A percentile compares a stretch with the other conserved stretches of the same genome.
Conservation (phyloP, 2,113 vertebrate species). For the Larimichthys crocea region DNA sequence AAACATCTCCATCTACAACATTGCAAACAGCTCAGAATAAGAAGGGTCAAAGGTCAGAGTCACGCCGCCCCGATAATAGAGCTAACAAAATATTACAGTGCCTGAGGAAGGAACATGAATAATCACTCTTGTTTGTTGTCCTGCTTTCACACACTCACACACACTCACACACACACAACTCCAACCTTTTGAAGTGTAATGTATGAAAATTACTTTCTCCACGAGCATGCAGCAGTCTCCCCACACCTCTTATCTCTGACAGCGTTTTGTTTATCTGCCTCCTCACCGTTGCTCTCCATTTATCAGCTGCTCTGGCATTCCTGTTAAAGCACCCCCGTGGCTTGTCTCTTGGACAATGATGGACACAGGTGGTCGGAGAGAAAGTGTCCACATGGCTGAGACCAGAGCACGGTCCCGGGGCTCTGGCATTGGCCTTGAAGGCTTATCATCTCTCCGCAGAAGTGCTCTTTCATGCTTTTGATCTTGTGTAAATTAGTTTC, state of each 20-base stretch:
- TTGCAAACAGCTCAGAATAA: not conserved
- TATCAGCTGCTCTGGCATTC: slow-evolving; percentile 62
- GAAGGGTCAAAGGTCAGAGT: slow-evolving; percentile 27
- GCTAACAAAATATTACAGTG: slow-evolving; percentile 4
- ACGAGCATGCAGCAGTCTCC: slow-evolving; percentile 40
- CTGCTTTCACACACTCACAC: not conserved
- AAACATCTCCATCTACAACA: not conserved
- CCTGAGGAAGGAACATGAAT: slow-evolving; percentile 20
- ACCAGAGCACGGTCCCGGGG: slow-evolving; percentile 60
- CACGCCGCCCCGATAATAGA: slow-evolving; percentile 10
- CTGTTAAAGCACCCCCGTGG: slow-evolving; percentile 56
- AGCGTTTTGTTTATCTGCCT: slow-evolving; percentile 70
- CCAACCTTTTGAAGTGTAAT: slow-evolving; percentile 56
- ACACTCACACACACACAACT: not conserved
- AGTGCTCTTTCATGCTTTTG: slow-evolving; percentile 81
- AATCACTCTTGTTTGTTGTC: slow-evolving; percentile 37
- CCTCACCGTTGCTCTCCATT: slow-evolving; percentile 62
- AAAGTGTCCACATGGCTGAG: slow-evolving; percentile 59
- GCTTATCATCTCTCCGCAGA: slow-evolving; percentile 82
- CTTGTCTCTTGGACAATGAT: slow-evolving; percentile 64
- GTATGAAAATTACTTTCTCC: slow-evolving; percentile 62
- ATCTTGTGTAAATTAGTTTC: slow-evolving; percentile 79
- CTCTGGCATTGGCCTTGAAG: slow-evolving; percentile 69
- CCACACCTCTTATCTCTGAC: slow-evolving; percentile 47
- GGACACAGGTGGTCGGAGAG: slow-evolving; percentile 76